These are phyloP conservation scores for Acanthis flammea DNA, from an alignment of 2,797 vertebrate species.

Conservation along the genomic window DNA sequence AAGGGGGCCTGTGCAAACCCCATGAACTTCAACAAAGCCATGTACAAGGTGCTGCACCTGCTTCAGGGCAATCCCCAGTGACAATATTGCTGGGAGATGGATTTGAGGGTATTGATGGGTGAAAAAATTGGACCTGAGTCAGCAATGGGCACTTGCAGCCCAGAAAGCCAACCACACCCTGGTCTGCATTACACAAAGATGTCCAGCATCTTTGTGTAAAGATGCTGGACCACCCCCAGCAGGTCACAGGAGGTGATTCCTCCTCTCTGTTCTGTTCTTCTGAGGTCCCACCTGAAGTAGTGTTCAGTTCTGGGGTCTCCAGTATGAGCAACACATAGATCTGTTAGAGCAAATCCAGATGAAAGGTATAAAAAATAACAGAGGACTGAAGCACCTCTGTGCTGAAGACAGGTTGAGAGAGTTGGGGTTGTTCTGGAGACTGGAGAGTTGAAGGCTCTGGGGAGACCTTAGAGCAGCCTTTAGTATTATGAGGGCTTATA, in stretches of 20 bases:
- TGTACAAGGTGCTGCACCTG: background rate
- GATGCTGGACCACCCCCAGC: too few relatives aligned
- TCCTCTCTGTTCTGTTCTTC: accelerated
- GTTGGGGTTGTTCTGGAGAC: background rate
- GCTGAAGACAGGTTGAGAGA: background rate
- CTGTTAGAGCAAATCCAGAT: background rate
- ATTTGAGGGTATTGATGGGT: background rate
- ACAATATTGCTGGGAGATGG: background rate
- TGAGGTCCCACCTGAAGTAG: background rate
- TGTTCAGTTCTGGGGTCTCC: accelerated
- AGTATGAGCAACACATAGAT: background rate
- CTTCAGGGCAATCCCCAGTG: background rate
- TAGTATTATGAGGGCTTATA: too few relatives aligned
- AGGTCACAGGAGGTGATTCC: background rate
- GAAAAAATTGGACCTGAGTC: background rate
- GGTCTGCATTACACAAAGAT: too few relatives aligned
- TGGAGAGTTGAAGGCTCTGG: background rate
- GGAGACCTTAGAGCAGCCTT: background rate
- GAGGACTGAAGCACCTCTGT: background rate
- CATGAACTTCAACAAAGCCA: background rate
- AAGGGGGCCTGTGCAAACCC: accelerated
- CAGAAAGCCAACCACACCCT: background rate
- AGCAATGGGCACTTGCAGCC: background rate
- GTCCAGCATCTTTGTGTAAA: too few relatives aligned
- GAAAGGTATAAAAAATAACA: background rate